phyloP scores from a whole-genome alignment of 1,140 invertebrate genomes.

The Argopecten irradians region DNA sequence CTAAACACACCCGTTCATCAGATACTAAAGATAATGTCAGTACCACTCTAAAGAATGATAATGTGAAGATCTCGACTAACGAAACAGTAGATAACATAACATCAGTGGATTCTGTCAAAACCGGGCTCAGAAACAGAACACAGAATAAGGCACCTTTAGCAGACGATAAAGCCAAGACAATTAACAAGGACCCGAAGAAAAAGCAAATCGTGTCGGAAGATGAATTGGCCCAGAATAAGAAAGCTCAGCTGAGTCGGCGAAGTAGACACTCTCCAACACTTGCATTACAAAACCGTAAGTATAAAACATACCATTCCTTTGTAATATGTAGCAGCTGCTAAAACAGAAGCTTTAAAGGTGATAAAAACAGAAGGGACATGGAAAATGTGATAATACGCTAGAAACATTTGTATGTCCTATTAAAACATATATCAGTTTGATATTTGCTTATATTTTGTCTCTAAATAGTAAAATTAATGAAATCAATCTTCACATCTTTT shows the following conservation, averaged over 20 bases:
- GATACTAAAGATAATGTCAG: conserved; percentile 35
- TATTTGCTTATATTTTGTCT: too few species aligned
- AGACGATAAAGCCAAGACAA: neutral
- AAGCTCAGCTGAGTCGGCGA: conserved; percentile 19
- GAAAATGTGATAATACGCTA: too few species aligned
- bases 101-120: neutral
- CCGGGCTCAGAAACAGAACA: neutral
- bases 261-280: conserved; percentile 3
- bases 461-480: too few species aligned
- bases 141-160: neutral
- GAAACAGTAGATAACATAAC: neutral
- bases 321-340: too few species aligned
- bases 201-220: neutral
- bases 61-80: neutral
- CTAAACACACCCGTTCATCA: conserved; percentile 35
- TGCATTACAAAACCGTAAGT: neutral
- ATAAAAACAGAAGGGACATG: too few species aligned
- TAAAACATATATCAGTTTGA: too few species aligned
- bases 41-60: conserved; percentile 15
- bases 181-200: neutral
- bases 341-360: too few species aligned
- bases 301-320: too few species aligned
- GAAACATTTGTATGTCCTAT: too few species aligned
- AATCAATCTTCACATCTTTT: too few species aligned
- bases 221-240: neutral